Evolutionary conservation across 2,797 vertebrate genomes (phyloP).

Genomic region (Phrynocephalus guinanensis): DNA sequence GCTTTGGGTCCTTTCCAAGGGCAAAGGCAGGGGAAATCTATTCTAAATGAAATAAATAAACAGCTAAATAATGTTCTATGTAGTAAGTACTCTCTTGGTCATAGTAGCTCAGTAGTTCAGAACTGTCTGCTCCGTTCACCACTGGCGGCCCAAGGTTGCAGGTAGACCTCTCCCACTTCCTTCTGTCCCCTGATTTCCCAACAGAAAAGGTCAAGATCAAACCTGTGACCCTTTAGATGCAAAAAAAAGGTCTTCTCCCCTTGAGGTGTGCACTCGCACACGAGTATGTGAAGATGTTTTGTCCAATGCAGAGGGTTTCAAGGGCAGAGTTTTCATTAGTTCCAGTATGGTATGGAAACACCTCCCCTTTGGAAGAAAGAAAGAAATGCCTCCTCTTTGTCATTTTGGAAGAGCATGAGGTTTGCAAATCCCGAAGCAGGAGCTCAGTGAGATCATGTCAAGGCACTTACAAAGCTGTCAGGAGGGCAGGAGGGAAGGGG

Average conservation of each 20-base stretch:
- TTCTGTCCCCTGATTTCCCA: too few relatives aligned
- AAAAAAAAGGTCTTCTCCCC: neutral
- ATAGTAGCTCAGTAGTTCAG: neutral
- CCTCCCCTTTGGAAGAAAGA: neutral
- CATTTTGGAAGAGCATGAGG: neutral
- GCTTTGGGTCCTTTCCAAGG: too few relatives aligned
- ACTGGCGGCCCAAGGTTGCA: neutral
- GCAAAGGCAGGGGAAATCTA: too few relatives aligned
- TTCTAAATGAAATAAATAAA: too few relatives aligned
- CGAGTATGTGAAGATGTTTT: neutral
- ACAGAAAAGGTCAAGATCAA: neutral
- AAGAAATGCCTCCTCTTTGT: neutral
- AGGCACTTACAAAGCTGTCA: slow-evolving; percentile 15
- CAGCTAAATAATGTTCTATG: neutral
- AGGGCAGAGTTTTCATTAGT: neutral
- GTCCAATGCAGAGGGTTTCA: neutral
- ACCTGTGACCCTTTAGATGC: neutral
- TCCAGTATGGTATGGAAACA: too few relatives aligned
- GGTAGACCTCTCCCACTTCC: neutral
- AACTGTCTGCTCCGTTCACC: too few relatives aligned
- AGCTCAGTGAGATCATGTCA: slow-evolving; percentile 23
- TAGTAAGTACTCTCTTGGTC: neutral
- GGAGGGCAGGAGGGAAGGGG: neutral
- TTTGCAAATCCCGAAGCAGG: neutral
- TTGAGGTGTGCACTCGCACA: neutral